Conservation (phyloP, 1,140 invertebrate genomes). For the Apis cerana region DNA sequence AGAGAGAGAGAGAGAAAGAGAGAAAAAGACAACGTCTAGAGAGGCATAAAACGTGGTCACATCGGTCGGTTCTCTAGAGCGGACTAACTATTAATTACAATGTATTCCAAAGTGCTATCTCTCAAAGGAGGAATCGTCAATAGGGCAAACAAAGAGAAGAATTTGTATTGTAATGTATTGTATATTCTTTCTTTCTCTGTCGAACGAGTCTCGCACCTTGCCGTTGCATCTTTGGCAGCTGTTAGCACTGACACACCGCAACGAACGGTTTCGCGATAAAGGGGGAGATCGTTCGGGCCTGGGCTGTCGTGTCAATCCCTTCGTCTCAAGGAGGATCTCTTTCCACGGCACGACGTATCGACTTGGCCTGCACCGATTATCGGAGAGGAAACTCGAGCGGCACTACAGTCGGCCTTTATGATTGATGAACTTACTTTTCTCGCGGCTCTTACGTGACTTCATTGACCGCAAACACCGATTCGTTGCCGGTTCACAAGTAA, state of each 20-base stretch:
- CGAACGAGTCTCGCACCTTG: constrained; percentile 62
- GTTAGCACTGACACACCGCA: constrained; percentile 52
- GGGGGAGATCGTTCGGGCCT: constrained; percentile 34
- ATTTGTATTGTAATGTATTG: neutral
- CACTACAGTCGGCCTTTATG: constrained; percentile 46
- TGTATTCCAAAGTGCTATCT: constrained; percentile 19
- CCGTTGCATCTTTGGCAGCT: constrained; percentile 62
- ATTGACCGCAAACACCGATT: constrained; percentile 56
- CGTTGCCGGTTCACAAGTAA: constrained; percentile 28
- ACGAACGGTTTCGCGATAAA: constrained; percentile 50
- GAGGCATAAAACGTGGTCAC: constrained; percentile 1
- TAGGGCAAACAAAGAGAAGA: constrained; percentile 2
- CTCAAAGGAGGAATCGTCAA: neutral
- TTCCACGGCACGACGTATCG: constrained; percentile 51
- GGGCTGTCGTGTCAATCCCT: constrained; percentile 30
- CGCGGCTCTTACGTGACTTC: constrained; percentile 76
- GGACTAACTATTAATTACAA: constrained; percentile 22
- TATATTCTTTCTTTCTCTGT: constrained; percentile 22
- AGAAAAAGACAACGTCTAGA: neutral
- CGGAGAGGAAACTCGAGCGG: constrained; percentile 59
- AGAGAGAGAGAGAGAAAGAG: neutral
- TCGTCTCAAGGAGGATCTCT: constrained; percentile 46
- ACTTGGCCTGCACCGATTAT: constrained; percentile 44
- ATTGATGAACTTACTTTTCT: constrained; percentile 76
- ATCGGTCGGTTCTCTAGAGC: constrained; percentile 35